Evolutionary conservation across 2,888 invertebrate genomes (phyloP).

Genomic region (Copidosoma aretas): DNA sequence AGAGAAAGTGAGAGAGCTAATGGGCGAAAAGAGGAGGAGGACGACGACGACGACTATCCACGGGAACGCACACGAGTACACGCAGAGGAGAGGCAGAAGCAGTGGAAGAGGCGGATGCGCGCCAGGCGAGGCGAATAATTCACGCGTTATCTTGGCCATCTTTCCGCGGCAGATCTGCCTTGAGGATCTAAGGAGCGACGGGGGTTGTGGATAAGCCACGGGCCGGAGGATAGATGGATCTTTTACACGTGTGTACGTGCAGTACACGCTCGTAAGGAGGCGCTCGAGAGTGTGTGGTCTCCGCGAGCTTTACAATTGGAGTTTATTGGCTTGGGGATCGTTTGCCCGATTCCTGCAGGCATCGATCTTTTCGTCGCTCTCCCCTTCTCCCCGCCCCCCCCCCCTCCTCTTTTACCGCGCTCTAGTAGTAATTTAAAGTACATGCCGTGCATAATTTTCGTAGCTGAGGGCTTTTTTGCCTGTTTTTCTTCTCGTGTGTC

Average conservation of each 20-base stretch:
- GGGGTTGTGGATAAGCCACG: constrained; percentile 25
- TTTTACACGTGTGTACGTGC: too few species aligned
- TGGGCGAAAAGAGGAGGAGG: constrained; percentile 3
- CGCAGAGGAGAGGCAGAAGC: background rate
- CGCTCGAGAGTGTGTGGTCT: background rate
- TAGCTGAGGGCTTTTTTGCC: background rate
- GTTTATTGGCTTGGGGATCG: background rate
- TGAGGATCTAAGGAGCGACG: constrained; percentile 30
- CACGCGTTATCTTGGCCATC: constrained; percentile 61
- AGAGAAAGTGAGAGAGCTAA: constrained; percentile 22
- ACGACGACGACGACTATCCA: too few species aligned
- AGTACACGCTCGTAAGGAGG: too few species aligned
- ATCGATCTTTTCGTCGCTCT: background rate
- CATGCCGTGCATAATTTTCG: background rate
- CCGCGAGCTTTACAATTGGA: background rate
- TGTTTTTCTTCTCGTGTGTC: too few species aligned
- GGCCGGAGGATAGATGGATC: constrained; percentile 15
- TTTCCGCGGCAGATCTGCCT: constrained; percentile 44
- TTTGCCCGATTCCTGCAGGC: background rate
- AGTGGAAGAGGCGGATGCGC: constrained; percentile 49
- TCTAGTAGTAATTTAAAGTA: background rate
- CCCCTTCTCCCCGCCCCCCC: too few species aligned
- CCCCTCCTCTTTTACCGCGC: too few species aligned
- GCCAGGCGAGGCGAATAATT: constrained; percentile 54
- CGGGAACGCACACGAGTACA: too few species aligned